These are phyloP conservation scores for Notocelia uddmanniana DNA, from an alignment of 2,888 invertebrate genomes.

Conservation along the genomic window DNA sequence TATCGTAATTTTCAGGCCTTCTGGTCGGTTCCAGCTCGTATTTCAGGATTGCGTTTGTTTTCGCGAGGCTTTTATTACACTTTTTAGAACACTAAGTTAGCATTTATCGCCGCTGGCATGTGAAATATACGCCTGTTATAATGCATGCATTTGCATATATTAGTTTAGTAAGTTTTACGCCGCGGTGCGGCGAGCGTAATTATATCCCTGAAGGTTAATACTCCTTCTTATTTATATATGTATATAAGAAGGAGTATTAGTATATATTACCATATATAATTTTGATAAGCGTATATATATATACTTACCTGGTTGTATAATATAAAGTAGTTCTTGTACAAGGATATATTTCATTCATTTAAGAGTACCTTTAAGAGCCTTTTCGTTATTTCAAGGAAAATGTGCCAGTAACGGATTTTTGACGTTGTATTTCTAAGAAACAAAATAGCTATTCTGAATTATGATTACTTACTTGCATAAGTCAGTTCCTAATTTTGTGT, in stretches of 20 bases:
- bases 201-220: neutral
- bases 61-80: conserved; percentile 21
- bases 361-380: too few relatives aligned
- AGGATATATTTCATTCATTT: neutral
- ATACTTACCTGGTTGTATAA: too few relatives aligned
- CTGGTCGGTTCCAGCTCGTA: conserved; percentile 30
- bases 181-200: conserved; percentile 3
- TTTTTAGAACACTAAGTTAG: conserved; percentile 29
- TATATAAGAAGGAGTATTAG: too few relatives aligned
- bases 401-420: too few relatives aligned
- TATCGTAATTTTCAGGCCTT: conserved; percentile 44
- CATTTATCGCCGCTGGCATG: conserved; percentile 24
- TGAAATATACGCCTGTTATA: conserved; percentile 13
- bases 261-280: too few relatives aligned
- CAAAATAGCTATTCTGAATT: too few relatives aligned
- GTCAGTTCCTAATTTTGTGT: too few relatives aligned
- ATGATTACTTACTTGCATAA: too few relatives aligned
- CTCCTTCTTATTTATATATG: neutral
- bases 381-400: too few relatives aligned
- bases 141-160: conserved; percentile 30
- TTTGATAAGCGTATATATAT: too few relatives aligned
- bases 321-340: neutral
- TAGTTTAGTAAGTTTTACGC: neutral
- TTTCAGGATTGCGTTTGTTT: conserved; percentile 37
- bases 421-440: too few relatives aligned